These are phyloP conservation scores for Chrysotoxum bicinctum DNA, from an alignment of 2,888 invertebrate species.

Conservation along the genomic window DNA sequence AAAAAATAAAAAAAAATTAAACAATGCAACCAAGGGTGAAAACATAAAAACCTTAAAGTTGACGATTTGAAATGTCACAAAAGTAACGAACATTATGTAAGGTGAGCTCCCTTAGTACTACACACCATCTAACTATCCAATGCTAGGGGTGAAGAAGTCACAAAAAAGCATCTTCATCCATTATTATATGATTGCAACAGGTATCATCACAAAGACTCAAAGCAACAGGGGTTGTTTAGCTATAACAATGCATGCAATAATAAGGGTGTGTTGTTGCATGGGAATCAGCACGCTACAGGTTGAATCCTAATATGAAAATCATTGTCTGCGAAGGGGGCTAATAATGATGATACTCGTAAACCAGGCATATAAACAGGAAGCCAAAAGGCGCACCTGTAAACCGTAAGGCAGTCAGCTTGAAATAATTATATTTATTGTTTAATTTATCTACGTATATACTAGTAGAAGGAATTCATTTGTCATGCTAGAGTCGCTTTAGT, in stretches of 20 bases:
- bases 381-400: constrained; percentile 52
- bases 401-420: constrained; percentile 56
- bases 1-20: constrained; percentile 1
- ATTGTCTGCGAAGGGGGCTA: constrained; percentile 48
- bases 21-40: constrained; percentile 68
- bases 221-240: constrained; percentile 50
- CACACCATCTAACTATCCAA: too few species aligned
- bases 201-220: constrained; percentile 15
- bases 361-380: constrained; percentile 56
- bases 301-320: constrained; percentile 63
- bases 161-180: constrained; percentile 55
- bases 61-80: constrained; percentile 36
- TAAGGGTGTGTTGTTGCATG: constrained; percentile 38
- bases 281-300: constrained; percentile 58
- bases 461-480: not conserved
- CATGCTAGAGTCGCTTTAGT: not conserved
- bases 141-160: constrained; percentile 32
- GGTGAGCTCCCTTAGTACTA: constrained; percentile 21
- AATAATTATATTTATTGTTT: constrained; percentile 19
- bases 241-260: constrained; percentile 24
- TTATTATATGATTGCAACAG: constrained; percentile 6
- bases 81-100: constrained; percentile 31
- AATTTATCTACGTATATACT: not conserved
- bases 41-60: constrained; percentile 65
- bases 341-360: constrained; percentile 11